These are phyloP conservation scores for Diprion similis DNA, from an alignment of 1,140 invertebrate genomes.

Conservation along the genomic window DNA sequence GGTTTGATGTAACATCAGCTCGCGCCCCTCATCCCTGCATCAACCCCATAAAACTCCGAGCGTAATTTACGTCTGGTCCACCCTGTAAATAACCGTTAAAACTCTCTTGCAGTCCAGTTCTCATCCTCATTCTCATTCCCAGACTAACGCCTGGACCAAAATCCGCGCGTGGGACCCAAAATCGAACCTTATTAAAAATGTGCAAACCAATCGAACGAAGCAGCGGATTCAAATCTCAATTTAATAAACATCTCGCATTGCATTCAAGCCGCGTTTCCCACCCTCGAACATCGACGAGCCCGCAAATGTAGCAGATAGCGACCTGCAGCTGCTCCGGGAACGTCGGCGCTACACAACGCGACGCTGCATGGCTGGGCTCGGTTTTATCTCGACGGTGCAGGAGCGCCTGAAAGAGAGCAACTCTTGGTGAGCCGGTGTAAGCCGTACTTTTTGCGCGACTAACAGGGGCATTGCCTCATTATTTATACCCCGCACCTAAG, in stretches of 20 bases:
- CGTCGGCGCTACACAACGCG: constrained; percentile 39
- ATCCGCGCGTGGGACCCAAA: no score
- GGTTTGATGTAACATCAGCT: neutral
- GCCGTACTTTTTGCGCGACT: neutral
- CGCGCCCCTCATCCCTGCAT: neutral
- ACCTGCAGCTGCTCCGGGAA: no score
- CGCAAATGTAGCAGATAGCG: no score
- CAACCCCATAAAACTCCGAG: neutral
- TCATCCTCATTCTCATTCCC: no score
- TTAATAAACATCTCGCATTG: no score
- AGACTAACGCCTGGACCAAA: no score
- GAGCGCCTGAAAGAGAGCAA: constrained; percentile 31
- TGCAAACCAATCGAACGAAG: no score
- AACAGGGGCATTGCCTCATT: neutral
- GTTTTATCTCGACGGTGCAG: constrained; percentile 55
- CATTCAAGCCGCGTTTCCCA: no score
- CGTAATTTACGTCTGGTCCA: neutral
- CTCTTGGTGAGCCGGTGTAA: neutral
- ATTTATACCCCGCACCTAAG: neutral
- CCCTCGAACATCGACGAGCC: no score
- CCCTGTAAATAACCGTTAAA: constrained; percentile 5
- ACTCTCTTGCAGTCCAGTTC: neutral
- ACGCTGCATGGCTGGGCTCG: constrained; percentile 33
- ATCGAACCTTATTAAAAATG: no score
- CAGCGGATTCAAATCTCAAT: no score